Evolutionary conservation across 2,113 vertebrate species (phyloP).

Genomic region (Corythornis madagascariensis): DNA sequence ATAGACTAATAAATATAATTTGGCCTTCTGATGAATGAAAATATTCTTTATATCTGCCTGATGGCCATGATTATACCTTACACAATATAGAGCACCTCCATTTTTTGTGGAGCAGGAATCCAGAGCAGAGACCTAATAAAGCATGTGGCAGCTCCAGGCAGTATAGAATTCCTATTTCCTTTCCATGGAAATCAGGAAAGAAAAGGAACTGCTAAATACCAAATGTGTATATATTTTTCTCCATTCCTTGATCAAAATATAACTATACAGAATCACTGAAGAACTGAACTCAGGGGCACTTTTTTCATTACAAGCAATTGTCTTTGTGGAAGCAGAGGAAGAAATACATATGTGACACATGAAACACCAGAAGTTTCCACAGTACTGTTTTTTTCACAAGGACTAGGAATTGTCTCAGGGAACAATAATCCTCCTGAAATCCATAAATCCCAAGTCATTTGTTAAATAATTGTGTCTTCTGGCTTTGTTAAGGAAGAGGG

Average conservation of each 20-base stretch:
- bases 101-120: neutral
- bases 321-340: neutral
- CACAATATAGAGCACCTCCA: neutral
- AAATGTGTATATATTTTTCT: neutral
- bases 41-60: neutral
- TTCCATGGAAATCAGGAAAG: neutral
- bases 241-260: neutral
- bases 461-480: neutral
- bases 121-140: neutral
- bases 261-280: neutral
- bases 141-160: neutral
- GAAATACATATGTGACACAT: neutral
- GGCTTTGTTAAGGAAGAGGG: neutral
- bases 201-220: neutral
- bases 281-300: neutral
- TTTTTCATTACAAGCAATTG: neutral
- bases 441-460: neutral
- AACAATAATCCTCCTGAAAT: constrained; percentile 6
- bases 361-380: neutral
- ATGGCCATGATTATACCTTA: neutral
- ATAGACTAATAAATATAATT: neutral
- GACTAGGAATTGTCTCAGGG: neutral
- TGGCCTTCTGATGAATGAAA: neutral
- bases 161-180: neutral
- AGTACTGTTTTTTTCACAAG: neutral